A percentile compares a stretch with the other conserved stretches of the same genome.
Evolutionary conservation across 2,888 invertebrate genomes (phyloP).

Genomic region (Coelinius sp.): DNA sequence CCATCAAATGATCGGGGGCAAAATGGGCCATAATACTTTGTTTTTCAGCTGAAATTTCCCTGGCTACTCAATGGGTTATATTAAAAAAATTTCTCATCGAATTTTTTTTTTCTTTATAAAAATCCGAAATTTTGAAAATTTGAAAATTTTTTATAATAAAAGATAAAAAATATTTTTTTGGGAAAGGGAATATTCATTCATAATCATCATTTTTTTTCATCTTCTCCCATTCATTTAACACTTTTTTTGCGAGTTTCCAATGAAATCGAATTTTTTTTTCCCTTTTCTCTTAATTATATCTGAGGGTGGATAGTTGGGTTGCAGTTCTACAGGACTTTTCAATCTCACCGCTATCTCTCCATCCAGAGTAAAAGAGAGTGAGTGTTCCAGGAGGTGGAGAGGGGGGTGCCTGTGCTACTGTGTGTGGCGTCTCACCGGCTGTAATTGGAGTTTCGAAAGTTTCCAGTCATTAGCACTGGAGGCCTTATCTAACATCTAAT

Average conservation of each 20-base stretch:
- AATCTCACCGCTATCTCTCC: conserved; percentile 25
- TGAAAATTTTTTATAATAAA: background rate
- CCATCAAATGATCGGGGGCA: too few species aligned
- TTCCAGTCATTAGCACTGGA: conserved; percentile 64
- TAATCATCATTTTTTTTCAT: too few species aligned
- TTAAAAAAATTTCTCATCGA: too few species aligned
- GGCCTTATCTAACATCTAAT: conserved; percentile 65
- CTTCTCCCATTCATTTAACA: too few species aligned
- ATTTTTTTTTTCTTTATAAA: too few species aligned
- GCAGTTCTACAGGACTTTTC: conserved; percentile 24
- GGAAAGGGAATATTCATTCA: too few species aligned
- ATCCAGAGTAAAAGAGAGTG: conserved; percentile 18
- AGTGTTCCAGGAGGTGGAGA: conserved; percentile 8
- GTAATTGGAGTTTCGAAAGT: conserved; percentile 66
- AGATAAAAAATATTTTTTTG: too few species aligned
- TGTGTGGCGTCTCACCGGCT: conserved; percentile 40
- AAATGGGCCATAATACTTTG: too few species aligned
- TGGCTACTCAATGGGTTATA: too few species aligned
- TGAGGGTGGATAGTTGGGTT: conserved; percentile 14
- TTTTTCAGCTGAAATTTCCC: too few species aligned
- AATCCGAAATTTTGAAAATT: background rate
- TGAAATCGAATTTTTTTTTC: background rate
- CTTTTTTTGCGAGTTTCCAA: background rate
- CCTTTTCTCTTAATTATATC: conserved; percentile 29
- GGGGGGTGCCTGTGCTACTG: background rate